A percentile compares a stretch with the other conserved stretches of the same genome.
Conservation (phyloP, 2,888 invertebrate genomes). For the Anorthoa munda region DNA sequence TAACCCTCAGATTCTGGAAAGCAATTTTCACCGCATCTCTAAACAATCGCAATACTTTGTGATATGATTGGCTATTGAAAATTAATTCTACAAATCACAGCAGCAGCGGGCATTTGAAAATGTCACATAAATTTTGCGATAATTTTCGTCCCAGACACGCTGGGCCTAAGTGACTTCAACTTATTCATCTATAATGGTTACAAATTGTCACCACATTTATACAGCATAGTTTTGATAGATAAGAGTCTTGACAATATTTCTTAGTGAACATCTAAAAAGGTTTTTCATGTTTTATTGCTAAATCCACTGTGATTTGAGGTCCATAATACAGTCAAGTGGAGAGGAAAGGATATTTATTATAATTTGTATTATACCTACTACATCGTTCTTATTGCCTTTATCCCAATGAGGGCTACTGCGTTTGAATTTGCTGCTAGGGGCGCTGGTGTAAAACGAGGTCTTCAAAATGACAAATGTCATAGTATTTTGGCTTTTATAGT, state of each 20-base stretch:
- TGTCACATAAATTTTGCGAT: background rate
- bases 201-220: slow-evolving; percentile 18
- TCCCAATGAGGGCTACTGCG: background rate
- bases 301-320: slow-evolving; percentile 30
- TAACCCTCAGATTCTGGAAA: background rate
- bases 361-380: background rate
- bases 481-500: too few species aligned
- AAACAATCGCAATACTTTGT: too few species aligned
- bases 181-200: slow-evolving; percentile 1
- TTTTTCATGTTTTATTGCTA: slow-evolving; percentile 35
- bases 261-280: slow-evolving; percentile 29
- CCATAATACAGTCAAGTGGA: background rate
- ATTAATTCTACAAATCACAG: background rate
- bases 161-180: background rate
- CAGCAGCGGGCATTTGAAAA: background rate
- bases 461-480: too few species aligned
- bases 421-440: too few species aligned
- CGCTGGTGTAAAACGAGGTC: too few species aligned
- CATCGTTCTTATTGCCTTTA: background rate
- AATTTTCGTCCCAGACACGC: background rate
- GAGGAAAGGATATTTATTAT: slow-evolving; percentile 13
- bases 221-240: slow-evolving; percentile 32
- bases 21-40: too few species aligned
- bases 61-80: background rate
- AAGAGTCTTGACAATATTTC: slow-evolving; percentile 21